Evolutionary conservation across 2,797 vertebrate species (phyloP), one percentile per base, ranked within the genome.

Genomic region (Ceyx erithaca): DNA sequence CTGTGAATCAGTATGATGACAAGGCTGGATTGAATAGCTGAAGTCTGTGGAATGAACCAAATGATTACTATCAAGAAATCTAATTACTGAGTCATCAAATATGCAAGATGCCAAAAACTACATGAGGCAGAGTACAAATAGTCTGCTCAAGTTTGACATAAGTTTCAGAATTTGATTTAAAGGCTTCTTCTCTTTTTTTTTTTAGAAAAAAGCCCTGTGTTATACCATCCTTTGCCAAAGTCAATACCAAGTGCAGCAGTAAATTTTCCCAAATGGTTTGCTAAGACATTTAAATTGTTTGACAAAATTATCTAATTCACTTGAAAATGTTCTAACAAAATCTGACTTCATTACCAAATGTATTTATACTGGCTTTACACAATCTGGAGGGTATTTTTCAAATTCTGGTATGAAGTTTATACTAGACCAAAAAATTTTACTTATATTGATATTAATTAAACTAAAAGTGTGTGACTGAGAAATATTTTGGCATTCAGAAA

Each of bases 291-390:
- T 98, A 99, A 99, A 99, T 98, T 98, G 99, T 99, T 98, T 98
- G 98, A 99, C 98, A 98, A 98, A 99, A 99, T 99, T 98, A 99
- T 99, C 98, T 98, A 98, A 98, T 98, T 98, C 97, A 98, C 98
- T 98, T 98, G 97, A 97, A 98, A 98, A 97, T 98, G 98, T 97
- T 98, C 97, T 98, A 97, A 98, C 97, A 98, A 98, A 98, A 98
- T 98, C 98, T 99, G 99, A 99, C 98, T 98, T 98, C 98, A 99
- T 98, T 95, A 98, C 98, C 98, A 98, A 99, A 98, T 98, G 94
- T 99, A 98, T 99, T 99, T 99, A 98, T 98, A 95, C 98, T 99
- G 98, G 98, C 99, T 98, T 96, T 96, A 97, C 95, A 95, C 96
- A 95, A 97, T 97, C 98, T 93, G 97, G 97, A 97, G 95, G 96